Evolutionary conservation across 1,140 invertebrate genomes (phyloP), one percentile per base, ranked within the genome.

Genomic region (Eumaeus atala): DNA sequence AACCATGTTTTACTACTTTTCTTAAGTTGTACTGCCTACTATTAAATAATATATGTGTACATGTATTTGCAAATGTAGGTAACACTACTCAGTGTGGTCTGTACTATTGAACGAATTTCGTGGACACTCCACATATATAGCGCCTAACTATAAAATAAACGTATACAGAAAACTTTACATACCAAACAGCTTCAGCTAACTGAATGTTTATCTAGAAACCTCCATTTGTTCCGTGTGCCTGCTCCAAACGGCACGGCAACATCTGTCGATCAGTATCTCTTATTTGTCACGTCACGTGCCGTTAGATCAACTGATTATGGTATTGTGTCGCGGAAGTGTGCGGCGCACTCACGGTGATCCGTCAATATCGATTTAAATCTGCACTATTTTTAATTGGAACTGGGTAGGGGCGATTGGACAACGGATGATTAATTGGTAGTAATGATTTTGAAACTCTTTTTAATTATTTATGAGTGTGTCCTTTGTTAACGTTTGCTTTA

Each of bases 241-340:
- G 21, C 21, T 28, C 18, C n/a, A 42, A 21, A n/a, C 36, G 18
- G 17, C 11, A 52, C 37, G 18, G 51, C n/a, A 33, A 58, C 82
- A 85, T 82, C 82, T 85, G 82, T 59, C 77, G 80, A 83, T 83
- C 56, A 21, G 50, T 77, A 81, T 83, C 80, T 59, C 51, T 64
- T 68, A 81, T 82, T 79, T 81, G 73, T 77, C 66, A 68, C 62
- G 79, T 76, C 82, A 78, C 78, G 82, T 82, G 79, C 70, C 72
- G 54, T 42, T 59, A 56, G 71, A 77, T 82, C 68, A 56, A 61
- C 70, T 85, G 79, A 85, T 83, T 82, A 69, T 55, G 37, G 55
- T 51, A 86, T 84, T 86, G 82, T 86, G 61, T 71, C 66, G 62
- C 70, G 70, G 69, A 77, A 78, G 70, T 58, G 55, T 44, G 54